Percentiles rank a stretch among this genome's conserved stretches.
phyloP scores from a whole-genome alignment of 2,888 invertebrate species.

The Lomographa bimaculata region DNA sequence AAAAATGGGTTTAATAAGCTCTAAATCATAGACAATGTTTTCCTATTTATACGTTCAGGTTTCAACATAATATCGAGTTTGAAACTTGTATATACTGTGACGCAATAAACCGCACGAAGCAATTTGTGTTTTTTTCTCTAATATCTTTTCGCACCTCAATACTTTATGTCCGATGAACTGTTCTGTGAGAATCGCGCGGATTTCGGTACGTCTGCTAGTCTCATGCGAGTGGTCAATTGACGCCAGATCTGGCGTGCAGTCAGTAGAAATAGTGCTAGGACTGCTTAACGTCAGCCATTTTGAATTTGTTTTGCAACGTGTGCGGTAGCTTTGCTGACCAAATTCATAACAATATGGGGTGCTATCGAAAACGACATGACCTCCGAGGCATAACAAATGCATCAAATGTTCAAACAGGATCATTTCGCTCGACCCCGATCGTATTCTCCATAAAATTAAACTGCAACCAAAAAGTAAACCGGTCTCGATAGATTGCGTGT shows the following conservation, averaged over 20 bases:
- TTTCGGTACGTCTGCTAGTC: slow-evolving; percentile 13
- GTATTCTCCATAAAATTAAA: no score
- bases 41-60: no score
- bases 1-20: no score
- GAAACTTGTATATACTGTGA: no score
- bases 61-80: no score
- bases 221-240: slow-evolving; percentile 10
- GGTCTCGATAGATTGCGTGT: slow-evolving; percentile 7
- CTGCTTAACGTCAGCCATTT: slow-evolving; percentile 13
- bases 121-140: neutral
- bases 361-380: neutral
- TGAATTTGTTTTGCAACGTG: slow-evolving; percentile 15
- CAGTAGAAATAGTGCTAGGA: slow-evolving; percentile 23
- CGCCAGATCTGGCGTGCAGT: slow-evolving; percentile 12
- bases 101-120: no score
- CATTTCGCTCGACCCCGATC: neutral
- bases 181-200: slow-evolving; percentile 3
- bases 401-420: neutral
- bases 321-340: slow-evolving; percentile 10
- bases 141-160: slow-evolving; percentile 1
- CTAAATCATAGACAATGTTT: no score
- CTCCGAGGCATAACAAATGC: neutral
- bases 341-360: slow-evolving; percentile 3
- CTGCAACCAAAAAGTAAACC: neutral
- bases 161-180: slow-evolving; percentile 18